Evolutionary conservation across 2,888 invertebrate genomes (phyloP).

Genomic region (Agrypnus murinus): DNA sequence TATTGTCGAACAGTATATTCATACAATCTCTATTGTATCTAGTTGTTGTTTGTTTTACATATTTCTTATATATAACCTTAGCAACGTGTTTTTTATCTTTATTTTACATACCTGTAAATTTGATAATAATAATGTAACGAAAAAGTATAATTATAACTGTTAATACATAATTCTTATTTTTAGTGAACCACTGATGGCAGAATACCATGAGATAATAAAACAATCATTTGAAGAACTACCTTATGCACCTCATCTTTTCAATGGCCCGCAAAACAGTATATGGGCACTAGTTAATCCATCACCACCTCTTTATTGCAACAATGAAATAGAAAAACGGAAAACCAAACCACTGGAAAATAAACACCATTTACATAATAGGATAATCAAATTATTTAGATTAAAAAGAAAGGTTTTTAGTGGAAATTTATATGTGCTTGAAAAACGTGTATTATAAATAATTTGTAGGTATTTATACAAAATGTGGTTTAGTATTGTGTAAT

Average conservation of each 20-base stretch:
- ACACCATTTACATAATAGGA: slow-evolving; percentile 43
- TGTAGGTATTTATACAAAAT: too few species aligned
- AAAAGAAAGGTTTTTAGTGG: not conserved
- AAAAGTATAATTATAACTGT: too few species aligned
- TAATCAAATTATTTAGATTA: slow-evolving; percentile 59
- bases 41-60: too few species aligned
- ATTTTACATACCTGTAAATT: too few species aligned
- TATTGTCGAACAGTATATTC: too few species aligned
- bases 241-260: slow-evolving; percentile 64
- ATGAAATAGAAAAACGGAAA: slow-evolving; percentile 12
- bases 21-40: too few species aligned
- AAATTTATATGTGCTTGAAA: not conserved
- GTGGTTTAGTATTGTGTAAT: too few species aligned
- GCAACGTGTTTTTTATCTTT: too few species aligned
- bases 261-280: slow-evolving; percentile 62
- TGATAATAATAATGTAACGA: too few species aligned
- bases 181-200: slow-evolving; percentile 65
- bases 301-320: slow-evolving; percentile 56
- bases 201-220: slow-evolving; percentile 64
- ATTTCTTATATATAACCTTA: too few species aligned
- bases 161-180: too few species aligned
- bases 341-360: slow-evolving; percentile 25
- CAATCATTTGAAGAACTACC: slow-evolving; percentile 66
- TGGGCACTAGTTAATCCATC: slow-evolving; percentile 66
- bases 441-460: too few species aligned